Evolutionary conservation across 2,797 vertebrate species (phyloP), one percentile per base, ranked within the genome.

Genomic region (Falco concolor): DNA sequence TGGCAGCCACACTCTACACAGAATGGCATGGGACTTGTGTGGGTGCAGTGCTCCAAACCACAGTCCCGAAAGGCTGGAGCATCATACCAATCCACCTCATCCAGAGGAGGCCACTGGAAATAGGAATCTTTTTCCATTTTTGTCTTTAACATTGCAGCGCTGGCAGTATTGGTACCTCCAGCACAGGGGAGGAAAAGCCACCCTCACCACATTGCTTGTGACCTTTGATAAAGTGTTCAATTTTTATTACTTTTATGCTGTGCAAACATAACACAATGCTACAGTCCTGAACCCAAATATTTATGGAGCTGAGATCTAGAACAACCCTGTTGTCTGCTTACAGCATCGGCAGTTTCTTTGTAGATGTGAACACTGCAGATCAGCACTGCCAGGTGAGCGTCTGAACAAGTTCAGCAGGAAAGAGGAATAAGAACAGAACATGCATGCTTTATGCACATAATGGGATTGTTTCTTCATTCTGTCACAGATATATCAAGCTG

Each of bases 311-410:
- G 68, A 83, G 59, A 15, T 61, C 63, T 50, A 59, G 64, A 74
- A 57, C 13, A 42, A 42, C 38, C 24, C 23, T 19, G 7, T 49
- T 64, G 32, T 17, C 49, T 36, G 28, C 47, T 44, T 34, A 49
- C 10, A 45, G 38, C 50, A 65, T 10, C 10, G 32, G 22, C 59
- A 34, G 5, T 36, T 65, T 68, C 54, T 54, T 20, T 67, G 79
- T 53, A 4, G 0, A 4, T 36, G n/a, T 7, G 60, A 75, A 20
- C 27, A 34, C 60, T 3, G 30, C 0, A 1, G 42, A 73, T 57
- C 45, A 30, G 34, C 25, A 3, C 32, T 28, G 77, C n/a, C 75
- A 45, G 64, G 57, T 53, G 59, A 72, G 45, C 2, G 0, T 64
- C 54, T 36, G 82, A 89, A 82, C 32, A 38, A 60, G 81, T 87